A percentile compares a stretch with the other conserved stretches of the same genome.
Conservation (phyloP, 2,888 invertebrate species). For the Pseudeuparius sepicola region DNA sequence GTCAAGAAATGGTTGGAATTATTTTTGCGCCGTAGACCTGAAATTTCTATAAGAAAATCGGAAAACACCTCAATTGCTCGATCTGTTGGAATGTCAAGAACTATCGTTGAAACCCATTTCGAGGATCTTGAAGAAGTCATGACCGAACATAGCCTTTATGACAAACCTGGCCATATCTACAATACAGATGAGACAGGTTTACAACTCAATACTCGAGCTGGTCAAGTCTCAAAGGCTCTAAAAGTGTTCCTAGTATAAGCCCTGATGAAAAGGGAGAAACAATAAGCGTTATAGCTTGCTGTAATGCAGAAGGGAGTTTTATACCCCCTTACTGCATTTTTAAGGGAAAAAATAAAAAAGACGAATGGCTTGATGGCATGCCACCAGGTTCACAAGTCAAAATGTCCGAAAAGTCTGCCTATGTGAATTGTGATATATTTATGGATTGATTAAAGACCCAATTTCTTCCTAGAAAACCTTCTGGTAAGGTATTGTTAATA, state of each 20-base stretch:
- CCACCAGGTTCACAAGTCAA: constrained; percentile 7
- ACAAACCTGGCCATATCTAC: constrained; percentile 7
- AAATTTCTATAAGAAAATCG: constrained; percentile 4
- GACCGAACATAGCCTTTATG: constrained; percentile 1
- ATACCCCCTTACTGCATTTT: constrained; percentile 14
- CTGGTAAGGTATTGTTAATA: constrained; percentile 7
- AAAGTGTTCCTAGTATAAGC: constrained; percentile 11
- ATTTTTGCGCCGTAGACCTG: constrained; percentile 6
- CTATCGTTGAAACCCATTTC: constrained; percentile 5
- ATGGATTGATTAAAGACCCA: background rate
- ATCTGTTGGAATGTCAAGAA: constrained; percentile 6
- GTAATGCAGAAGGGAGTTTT: constrained; percentile 13
- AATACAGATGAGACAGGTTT: constrained; percentile 10
- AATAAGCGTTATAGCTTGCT: constrained; percentile 15
- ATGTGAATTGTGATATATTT: constrained; percentile 2
- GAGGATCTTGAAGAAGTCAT: constrained; percentile 7
- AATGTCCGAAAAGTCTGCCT: constrained; percentile 9
- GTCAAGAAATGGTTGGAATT: constrained; percentile 9
- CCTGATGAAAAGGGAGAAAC: constrained; percentile 13
- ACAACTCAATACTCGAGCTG: constrained; percentile 11
- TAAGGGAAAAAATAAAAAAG: constrained; percentile 12
- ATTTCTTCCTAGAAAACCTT: constrained; percentile 9
- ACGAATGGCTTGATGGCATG: constrained; percentile 10
- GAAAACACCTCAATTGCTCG: constrained; percentile 4
- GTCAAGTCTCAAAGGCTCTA: constrained; percentile 13